Evolutionary conservation across 2,113 vertebrate species (phyloP).

Genomic region (Gasterosteus nipponicus): DNA sequence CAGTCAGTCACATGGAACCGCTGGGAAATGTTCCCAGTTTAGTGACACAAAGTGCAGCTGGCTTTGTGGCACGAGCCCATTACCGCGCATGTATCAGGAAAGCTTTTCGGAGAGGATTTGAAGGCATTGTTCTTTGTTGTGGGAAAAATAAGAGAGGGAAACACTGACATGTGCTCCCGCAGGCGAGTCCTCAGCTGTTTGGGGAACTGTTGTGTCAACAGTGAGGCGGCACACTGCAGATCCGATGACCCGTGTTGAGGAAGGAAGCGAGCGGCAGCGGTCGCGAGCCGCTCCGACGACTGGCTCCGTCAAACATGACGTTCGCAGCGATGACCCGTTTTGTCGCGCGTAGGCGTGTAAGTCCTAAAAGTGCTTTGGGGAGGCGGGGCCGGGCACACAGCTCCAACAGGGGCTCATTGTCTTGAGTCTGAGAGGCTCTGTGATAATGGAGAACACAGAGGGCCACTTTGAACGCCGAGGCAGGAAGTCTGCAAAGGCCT

Average conservation of each 20-base stretch:
- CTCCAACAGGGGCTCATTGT: constrained; percentile 63
- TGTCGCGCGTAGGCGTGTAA: constrained; percentile 39
- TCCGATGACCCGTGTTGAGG: constrained; percentile 36
- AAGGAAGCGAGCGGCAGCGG: constrained; percentile 63
- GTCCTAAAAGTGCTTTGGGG: constrained; percentile 46
- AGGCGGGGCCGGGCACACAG: constrained; percentile 17
- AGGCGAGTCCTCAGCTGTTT: background rate
- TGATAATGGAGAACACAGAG: constrained; percentile 64
- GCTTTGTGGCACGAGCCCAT: background rate
- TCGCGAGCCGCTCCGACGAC: constrained; percentile 29
- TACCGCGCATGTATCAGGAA: background rate
- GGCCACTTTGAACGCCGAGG: constrained; percentile 58
- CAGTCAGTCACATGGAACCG: constrained; percentile 27
- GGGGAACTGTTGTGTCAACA: constrained; percentile 44
- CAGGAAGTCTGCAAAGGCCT: constrained; percentile 68
- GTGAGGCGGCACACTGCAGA: constrained; percentile 13
- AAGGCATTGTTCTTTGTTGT: background rate
- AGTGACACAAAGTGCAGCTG: background rate
- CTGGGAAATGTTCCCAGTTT: constrained; percentile 13
- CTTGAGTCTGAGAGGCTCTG: constrained; percentile 47
- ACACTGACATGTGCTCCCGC: constrained; percentile 27
- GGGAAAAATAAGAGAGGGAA: background rate
- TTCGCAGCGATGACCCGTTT: constrained; percentile 31
- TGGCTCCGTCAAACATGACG: constrained; percentile 52
- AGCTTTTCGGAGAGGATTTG: background rate